Percentiles rank a stretch among this genome's conserved stretches.
phyloP scores from a whole-genome alignment of 2,113 vertebrate species.

The Camarhynchus parvulus region DNA sequence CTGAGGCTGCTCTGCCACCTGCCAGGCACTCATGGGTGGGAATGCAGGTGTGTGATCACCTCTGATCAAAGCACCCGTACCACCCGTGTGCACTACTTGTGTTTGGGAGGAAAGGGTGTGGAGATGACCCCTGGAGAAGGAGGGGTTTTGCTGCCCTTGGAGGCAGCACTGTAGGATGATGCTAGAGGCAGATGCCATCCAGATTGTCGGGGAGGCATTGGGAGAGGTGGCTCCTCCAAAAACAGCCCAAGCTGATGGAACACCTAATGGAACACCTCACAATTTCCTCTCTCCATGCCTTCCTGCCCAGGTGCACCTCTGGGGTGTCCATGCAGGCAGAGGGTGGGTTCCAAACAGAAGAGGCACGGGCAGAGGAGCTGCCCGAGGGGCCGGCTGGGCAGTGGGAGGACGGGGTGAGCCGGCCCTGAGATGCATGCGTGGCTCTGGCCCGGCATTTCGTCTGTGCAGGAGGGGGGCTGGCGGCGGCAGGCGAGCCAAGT shows the following conservation, averaged over 20 bases:
- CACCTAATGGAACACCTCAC: neutral
- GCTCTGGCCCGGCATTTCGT: constrained; percentile 39
- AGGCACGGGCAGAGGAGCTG: fast-evolving
- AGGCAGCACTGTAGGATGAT: neutral
- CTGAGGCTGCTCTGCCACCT: neutral
- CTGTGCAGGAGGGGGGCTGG: constrained; percentile 41
- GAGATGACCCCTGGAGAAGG: neutral
- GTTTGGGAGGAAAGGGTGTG: neutral
- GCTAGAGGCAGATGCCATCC: neutral
- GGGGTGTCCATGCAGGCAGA: fast-evolving
- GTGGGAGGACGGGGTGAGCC: neutral
- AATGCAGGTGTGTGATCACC: neutral
- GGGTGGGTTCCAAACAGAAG: neutral
- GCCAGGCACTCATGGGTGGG: neutral
- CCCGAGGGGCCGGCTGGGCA: neutral
- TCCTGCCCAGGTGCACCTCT: neutral
- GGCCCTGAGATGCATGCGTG: neutral
- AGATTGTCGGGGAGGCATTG: neutral
- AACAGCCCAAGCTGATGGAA: neutral
- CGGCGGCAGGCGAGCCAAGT: constrained; percentile 34
- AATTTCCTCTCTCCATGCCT: neutral
- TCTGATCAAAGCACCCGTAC: neutral
- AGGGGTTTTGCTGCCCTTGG: fast-evolving
- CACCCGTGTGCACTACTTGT: fast-evolving
- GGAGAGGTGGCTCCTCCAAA: neutral